Conservation (phyloP, 2,888 invertebrate species). For the Microdon myrmicae region DNA sequence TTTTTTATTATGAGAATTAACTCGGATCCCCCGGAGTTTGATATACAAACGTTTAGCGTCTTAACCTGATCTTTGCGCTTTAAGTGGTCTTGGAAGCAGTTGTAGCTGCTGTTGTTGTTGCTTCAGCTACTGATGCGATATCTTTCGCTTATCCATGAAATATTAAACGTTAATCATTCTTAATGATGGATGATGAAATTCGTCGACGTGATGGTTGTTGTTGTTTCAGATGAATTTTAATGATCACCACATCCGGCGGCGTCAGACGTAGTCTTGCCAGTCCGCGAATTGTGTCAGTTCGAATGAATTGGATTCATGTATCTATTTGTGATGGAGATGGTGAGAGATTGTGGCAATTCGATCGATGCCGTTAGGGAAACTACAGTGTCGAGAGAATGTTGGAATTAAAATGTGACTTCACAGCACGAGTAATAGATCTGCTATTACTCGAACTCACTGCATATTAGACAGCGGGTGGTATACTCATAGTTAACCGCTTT, state of each 20-base stretch:
- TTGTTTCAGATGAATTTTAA: slow-evolving; percentile 33
- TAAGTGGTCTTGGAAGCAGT: slow-evolving; percentile 13
- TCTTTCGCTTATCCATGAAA: slow-evolving; percentile 41
- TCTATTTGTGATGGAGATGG: slow-evolving; percentile 7
- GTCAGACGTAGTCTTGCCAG: slow-evolving; percentile 12
- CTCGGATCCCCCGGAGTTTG: slow-evolving; percentile 44
- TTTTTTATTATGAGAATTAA: slow-evolving; percentile 47
- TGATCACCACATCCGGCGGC: slow-evolving; percentile 46
- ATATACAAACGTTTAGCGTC: slow-evolving; percentile 46
- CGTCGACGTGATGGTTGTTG: slow-evolving; percentile 16
- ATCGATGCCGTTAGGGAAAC: slow-evolving; percentile 28
- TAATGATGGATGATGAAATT: slow-evolving; percentile 52
- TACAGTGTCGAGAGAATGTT: slow-evolving; percentile 21
- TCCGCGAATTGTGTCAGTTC: slow-evolving; percentile 38
- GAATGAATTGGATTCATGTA: slow-evolving; percentile 22
- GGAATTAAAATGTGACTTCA: slow-evolving; percentile 17
- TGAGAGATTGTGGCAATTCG: slow-evolving; percentile 35
- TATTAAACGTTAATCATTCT: slow-evolving; percentile 52
- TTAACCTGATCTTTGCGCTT: slow-evolving; percentile 45
- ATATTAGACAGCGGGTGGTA: too few species aligned
- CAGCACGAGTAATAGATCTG: slow-evolving; percentile 1
- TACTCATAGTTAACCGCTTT: too few species aligned
- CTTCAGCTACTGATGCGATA: slow-evolving; percentile 21
- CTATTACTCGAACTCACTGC: too few species aligned
- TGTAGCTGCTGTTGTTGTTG: slow-evolving; percentile 9